Evolutionary conservation across 2,113 vertebrate species (phyloP).

Genomic region (Limanda limanda): DNA sequence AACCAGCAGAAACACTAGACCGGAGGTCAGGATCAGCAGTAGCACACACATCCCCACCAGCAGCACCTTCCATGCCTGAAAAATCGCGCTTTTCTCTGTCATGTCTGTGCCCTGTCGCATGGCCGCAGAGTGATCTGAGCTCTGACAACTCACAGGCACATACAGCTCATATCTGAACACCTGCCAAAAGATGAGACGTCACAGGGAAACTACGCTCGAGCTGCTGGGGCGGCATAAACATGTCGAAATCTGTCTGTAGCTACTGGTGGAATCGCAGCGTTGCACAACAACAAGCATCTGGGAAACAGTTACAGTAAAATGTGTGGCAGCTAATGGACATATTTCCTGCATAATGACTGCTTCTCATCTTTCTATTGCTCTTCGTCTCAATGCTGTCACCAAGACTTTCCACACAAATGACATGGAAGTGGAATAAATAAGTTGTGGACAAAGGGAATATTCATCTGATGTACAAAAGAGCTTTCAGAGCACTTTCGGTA

Average conservation of each 20-base stretch:
- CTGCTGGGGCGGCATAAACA: constrained; percentile 54
- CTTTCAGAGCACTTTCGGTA: constrained; percentile 51
- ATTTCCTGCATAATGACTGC: constrained; percentile 57
- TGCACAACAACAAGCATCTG: constrained; percentile 64
- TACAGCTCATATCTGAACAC: constrained; percentile 42
- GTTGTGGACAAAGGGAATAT: constrained; percentile 52
- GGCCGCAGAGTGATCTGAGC: constrained; percentile 33
- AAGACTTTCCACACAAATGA: constrained; percentile 39
- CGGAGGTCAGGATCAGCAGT: constrained; percentile 78
- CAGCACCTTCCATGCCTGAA: constrained; percentile 54
- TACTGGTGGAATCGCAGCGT: constrained; percentile 28
- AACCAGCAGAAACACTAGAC: constrained; percentile 82
- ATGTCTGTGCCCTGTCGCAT: constrained; percentile 38
- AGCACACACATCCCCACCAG: constrained; percentile 77
- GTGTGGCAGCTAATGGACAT: constrained; percentile 30
- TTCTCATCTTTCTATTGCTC: constrained; percentile 24
- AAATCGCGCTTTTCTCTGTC: constrained; percentile 48
- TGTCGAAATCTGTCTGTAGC: constrained; percentile 56
- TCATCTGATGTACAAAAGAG: constrained; percentile 60
- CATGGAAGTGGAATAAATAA: constrained; percentile 67
- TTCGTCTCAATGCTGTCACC: constrained; percentile 39
- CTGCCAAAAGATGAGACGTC: constrained; percentile 64
- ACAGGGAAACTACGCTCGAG: constrained; percentile 36
- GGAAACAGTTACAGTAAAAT: constrained; percentile 43
- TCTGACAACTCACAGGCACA: constrained; percentile 47